Evolutionary conservation across 2,797 vertebrate genomes (phyloP).

Genomic region (Pogonophryne albipinna): DNA sequence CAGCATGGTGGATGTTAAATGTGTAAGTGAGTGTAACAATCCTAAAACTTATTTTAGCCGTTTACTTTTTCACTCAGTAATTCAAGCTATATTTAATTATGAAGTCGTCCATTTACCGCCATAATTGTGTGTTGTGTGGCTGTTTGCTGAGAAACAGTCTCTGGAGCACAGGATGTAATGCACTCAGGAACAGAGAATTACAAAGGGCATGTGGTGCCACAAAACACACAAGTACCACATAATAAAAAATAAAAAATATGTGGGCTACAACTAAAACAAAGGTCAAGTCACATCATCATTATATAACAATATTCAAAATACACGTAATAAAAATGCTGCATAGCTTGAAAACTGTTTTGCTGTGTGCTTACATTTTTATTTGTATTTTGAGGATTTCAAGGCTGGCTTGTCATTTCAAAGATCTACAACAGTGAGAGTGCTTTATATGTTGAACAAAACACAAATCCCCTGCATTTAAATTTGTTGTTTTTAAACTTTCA

Average conservation of each 20-base stretch:
- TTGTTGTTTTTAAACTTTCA: slow-evolving; percentile 44
- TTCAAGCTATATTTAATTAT: slow-evolving; percentile 7
- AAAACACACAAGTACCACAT: neutral
- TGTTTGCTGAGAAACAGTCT: neutral
- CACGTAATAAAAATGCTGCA: neutral
- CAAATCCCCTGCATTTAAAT: slow-evolving; percentile 54
- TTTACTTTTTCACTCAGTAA: neutral
- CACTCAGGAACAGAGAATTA: neutral
- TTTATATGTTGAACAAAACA: slow-evolving; percentile 33
- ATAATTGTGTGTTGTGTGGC: neutral
- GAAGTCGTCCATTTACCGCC: neutral
- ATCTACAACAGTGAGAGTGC: neutral
- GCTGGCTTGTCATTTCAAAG: slow-evolving; percentile 6
- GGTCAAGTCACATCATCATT: neutral
- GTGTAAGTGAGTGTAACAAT: neutral
- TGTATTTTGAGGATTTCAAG: neutral
- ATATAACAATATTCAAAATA: neutral
- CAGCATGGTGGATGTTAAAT: neutral
- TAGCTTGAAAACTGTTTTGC: neutral
- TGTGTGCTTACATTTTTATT: neutral
- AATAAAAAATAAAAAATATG: neutral
- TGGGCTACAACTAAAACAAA: neutral
- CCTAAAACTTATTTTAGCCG: neutral
- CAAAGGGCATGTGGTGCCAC: neutral
- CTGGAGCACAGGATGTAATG: neutral